Conservation (phyloP, 2,888 invertebrate genomes). For the Diarsia mendica region DNA sequence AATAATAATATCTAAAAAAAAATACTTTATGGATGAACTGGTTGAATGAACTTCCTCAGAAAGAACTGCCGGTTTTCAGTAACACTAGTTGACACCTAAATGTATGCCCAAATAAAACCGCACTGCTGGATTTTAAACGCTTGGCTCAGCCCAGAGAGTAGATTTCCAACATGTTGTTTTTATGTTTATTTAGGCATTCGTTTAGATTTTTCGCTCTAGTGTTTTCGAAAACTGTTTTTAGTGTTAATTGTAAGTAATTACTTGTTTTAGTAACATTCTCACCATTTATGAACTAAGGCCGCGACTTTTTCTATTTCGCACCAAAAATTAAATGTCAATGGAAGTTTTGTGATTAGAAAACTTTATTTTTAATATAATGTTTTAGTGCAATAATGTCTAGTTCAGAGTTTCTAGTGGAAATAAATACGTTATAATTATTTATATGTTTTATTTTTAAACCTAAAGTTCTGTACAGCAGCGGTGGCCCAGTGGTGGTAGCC, state of each 20-base stretch:
- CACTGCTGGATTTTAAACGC: not conserved
- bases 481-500: too few species aligned
- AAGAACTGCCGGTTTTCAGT: conserved; percentile 7
- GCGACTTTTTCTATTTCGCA: conserved; percentile 70
- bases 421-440: conserved; percentile 75
- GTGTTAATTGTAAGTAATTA: conserved; percentile 24
- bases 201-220: not conserved
- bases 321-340: conserved; percentile 73
- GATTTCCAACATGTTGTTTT: not conserved
- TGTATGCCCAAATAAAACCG: not conserved
- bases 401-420: conserved; percentile 78
- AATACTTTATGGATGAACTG: conserved; percentile 44
- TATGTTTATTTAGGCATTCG: not conserved
- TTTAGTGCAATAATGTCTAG: conserved; percentile 82
- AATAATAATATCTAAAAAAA: conserved; percentile 32
- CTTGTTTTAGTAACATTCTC: conserved; percentile 50
- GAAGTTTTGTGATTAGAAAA: conserved; percentile 67
- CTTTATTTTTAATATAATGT: conserved; percentile 70
- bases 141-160: not conserved
- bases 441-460: conserved; percentile 46
- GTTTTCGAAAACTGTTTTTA: conserved; percentile 5
- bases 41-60: conserved; percentile 41
- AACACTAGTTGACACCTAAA: not conserved
- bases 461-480: too few species aligned
- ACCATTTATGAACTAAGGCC: conserved; percentile 37